A percentile compares a stretch with the other conserved stretches of the same genome.
phyloP scores from a whole-genome alignment of 2,888 invertebrate genomes.

The Alentia gelatinosa region DNA sequence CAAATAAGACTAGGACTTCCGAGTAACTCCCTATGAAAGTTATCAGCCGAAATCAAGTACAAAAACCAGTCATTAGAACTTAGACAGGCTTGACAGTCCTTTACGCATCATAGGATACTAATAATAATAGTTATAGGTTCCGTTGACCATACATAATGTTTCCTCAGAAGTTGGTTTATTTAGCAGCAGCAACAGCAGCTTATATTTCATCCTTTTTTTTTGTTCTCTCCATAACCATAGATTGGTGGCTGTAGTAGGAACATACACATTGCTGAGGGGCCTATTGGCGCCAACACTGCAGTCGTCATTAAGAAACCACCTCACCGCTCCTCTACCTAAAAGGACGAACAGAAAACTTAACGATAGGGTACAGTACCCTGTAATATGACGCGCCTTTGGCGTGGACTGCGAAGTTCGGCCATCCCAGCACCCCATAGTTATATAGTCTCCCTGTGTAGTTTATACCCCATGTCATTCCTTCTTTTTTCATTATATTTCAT shows the following conservation, averaged over 20 bases:
- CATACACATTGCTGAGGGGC: not conserved
- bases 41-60: constrained; percentile 10
- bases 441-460: not conserved
- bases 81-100: not conserved
- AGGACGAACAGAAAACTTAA: not conserved
- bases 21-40: not conserved
- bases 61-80: not conserved
- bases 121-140: constrained; percentile 32
- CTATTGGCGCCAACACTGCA: not conserved
- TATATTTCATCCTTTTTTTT: not conserved
- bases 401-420: not conserved
- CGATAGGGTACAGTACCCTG: not conserved
- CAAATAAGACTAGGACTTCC: not conserved
- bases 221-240: not conserved
- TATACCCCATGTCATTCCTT: not conserved
- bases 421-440: not conserved
- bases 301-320: not conserved
- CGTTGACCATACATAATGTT: constrained; percentile 25
- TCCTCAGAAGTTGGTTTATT: not conserved
- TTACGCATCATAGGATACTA: not conserved
- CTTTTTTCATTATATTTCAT: not conserved
- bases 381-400: not conserved
- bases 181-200: constrained; percentile 45
- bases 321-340: constrained; percentile 5
- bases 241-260: not conserved